These are phyloP conservation scores for Drosophila mimica DNA, from an alignment of 2,888 invertebrate genomes.

Conservation along the genomic window DNA sequence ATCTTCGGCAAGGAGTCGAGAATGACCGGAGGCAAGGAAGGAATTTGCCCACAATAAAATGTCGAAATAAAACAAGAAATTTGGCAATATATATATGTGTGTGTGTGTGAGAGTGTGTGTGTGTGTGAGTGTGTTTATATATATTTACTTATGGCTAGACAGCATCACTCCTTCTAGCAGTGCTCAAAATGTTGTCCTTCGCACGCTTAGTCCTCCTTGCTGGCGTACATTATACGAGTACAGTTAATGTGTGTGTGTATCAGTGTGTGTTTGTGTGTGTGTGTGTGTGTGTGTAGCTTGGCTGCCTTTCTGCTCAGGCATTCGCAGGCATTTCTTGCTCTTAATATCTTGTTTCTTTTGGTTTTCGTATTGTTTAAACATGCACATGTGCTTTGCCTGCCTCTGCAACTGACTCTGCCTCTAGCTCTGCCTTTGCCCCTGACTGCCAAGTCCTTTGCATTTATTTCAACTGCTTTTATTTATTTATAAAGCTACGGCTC, in stretches of 20 bases:
- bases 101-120: slow-evolving; percentile 3
- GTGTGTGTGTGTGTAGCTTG: slow-evolving; percentile 31
- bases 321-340: slow-evolving; percentile 68
- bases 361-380: slow-evolving; percentile 43
- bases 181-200: slow-evolving; percentile 68
- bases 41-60: slow-evolving; percentile 71
- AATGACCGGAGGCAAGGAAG: slow-evolving; percentile 42
- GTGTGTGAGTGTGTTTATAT: slow-evolving; percentile 19
- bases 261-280: background rate
- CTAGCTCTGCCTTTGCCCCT: slow-evolving; percentile 5
- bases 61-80: slow-evolving; percentile 79
- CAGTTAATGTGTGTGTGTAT: slow-evolving; percentile 6
- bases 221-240: slow-evolving; percentile 10
- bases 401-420: slow-evolving; percentile 6
- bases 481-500: slow-evolving; percentile 68
- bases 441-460: slow-evolving; percentile 57
- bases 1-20: slow-evolving; percentile 49
- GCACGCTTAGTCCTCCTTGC: slow-evolving; percentile 58
- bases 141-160: slow-evolving; percentile 76
- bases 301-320: slow-evolving; percentile 53
- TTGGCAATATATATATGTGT: slow-evolving; percentile 41
- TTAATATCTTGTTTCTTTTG: slow-evolving; percentile 74
- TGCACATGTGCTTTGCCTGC: slow-evolving; percentile 62
- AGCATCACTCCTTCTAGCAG: slow-evolving; percentile 71
- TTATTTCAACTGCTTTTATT: slow-evolving; percentile 73